These are phyloP conservation scores for Apotomis capreana DNA, from an alignment of 2,888 invertebrate species.

Conservation along the genomic window DNA sequence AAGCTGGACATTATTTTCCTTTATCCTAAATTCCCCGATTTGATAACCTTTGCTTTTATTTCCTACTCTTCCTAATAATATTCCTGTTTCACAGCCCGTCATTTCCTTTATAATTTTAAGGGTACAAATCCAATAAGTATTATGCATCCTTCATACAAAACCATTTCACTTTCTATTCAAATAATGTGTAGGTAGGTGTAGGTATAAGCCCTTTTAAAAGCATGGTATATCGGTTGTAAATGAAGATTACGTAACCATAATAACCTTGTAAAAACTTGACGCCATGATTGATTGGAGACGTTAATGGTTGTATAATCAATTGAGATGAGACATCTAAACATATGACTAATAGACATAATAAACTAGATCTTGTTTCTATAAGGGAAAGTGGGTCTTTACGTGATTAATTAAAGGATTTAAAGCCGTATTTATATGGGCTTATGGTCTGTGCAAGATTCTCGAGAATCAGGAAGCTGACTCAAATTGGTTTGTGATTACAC, in stretches of 20 bases:
- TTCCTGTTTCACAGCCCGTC: no score
- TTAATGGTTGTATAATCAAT: constrained; percentile 34
- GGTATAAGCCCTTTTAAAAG: constrained; percentile 16
- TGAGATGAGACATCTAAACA: constrained; percentile 42
- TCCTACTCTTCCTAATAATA: no score
- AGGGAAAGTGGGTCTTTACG: constrained; percentile 52
- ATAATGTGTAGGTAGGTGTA: no score
- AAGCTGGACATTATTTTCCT: no score
- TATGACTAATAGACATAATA: constrained; percentile 39
- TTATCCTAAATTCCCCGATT: no score
- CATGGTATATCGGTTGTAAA: constrained; percentile 2
- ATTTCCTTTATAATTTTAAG: no score
- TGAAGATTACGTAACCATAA: constrained; percentile 5
- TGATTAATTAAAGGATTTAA: constrained; percentile 22
- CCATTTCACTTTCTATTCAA: constrained; percentile 10
- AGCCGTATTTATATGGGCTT: constrained; percentile 5
- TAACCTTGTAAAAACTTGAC: constrained; percentile 23
- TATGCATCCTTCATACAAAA: background rate
- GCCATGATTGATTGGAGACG: constrained; percentile 30
- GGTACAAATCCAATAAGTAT: no score
- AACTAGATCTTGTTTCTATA: constrained; percentile 45
- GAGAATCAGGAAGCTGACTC: constrained; percentile 7
- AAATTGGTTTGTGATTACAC: constrained; percentile 13
- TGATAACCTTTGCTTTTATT: no score
- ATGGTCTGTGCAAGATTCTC: background rate